Conservation (phyloP, 2,888 invertebrate species). For the Agrochola circellaris region DNA sequence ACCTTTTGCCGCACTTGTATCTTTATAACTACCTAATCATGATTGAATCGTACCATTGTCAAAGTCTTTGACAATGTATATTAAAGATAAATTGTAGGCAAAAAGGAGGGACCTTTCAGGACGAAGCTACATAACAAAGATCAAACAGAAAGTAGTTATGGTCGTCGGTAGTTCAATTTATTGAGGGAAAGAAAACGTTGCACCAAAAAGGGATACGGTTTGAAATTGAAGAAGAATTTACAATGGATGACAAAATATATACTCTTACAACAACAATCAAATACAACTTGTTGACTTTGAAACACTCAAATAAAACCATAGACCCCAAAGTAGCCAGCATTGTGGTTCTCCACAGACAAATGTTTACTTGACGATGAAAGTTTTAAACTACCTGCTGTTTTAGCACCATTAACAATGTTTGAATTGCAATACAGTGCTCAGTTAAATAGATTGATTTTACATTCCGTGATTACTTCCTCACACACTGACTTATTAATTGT, state of each 20-base stretch:
- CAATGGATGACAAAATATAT: background rate
- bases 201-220: background rate
- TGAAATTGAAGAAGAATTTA: background rate
- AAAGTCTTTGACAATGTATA: background rate
- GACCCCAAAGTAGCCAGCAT: slow-evolving; percentile 10
- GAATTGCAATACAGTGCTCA: slow-evolving; percentile 14
- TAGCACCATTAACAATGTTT: slow-evolving; percentile 29
- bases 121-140: background rate
- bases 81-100: background rate
- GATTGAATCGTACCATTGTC: background rate
- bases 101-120: background rate
- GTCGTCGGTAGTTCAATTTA: background rate
- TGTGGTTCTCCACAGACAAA: slow-evolving; percentile 42
- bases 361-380: slow-evolving; percentile 39
- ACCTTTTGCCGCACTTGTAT: background rate
- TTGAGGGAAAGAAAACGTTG: background rate
- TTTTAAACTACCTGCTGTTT: slow-evolving; percentile 48
- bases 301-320: slow-evolving; percentile 37
- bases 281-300: slow-evolving; percentile 22
- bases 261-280: background rate
- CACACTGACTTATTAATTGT: no score
- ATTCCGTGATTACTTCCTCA: no score
- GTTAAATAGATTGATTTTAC: slow-evolving; percentile 19
- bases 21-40: background rate
- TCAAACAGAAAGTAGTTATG: background rate